Percentiles rank a stretch among this genome's conserved stretches.
These are phyloP conservation scores for Pristionchus arcanus DNA, from an alignment of 2,888 invertebrate genomes.

Conservation along the genomic window DNA sequence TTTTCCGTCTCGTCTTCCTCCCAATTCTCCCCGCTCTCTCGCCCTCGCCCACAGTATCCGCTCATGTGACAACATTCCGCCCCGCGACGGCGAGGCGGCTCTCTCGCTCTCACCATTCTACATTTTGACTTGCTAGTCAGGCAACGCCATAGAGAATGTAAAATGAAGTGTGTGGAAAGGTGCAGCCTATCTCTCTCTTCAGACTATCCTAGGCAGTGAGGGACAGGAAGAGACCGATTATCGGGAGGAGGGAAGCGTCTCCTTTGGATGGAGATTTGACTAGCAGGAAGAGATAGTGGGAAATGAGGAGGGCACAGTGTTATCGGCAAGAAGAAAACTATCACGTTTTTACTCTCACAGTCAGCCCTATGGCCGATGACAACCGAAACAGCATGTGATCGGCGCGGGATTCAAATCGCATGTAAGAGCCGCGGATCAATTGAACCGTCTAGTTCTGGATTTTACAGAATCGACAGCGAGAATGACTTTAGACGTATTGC, in stretches of 20 bases:
- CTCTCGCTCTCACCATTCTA: neutral
- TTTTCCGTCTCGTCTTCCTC: neutral
- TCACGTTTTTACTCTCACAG: neutral
- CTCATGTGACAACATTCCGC: slow-evolving; percentile 33
- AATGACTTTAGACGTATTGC: no score
- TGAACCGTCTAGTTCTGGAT: no score
- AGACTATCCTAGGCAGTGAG: neutral
- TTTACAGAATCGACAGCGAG: no score
- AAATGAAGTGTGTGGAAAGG: neutral
- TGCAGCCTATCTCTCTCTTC: neutral
- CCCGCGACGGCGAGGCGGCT: neutral
- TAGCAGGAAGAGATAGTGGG: no score
- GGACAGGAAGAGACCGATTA: neutral
- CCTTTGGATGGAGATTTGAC: no score
- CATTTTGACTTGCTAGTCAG: neutral
- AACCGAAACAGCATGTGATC: neutral
- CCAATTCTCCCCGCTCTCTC: neutral
- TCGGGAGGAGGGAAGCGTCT: no score
- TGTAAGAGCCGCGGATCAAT: no score
- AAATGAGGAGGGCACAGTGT: no score
- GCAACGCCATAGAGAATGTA: neutral
- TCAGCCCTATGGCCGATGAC: neutral
- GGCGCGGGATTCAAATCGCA: no score
- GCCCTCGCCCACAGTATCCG: slow-evolving; percentile 31
- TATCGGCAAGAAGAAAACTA: no score